These are phyloP conservation scores for Parambassis ranga DNA, from an alignment of 2,797 vertebrate genomes.

Conservation along the genomic window DNA sequence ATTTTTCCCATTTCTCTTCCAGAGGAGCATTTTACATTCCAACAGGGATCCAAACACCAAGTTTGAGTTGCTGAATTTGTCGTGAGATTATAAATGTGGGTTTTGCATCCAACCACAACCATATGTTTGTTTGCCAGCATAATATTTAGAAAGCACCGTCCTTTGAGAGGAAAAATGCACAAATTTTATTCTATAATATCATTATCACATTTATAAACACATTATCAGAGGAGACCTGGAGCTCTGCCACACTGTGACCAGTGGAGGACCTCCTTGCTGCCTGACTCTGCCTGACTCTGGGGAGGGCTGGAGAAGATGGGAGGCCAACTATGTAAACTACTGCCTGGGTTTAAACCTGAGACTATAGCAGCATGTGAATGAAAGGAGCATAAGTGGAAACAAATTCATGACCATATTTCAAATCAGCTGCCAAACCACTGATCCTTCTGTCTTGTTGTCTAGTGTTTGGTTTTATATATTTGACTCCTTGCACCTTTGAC, in stretches of 20 bases:
- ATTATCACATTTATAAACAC: constrained; percentile 70
- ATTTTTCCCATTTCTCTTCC: constrained; percentile 14
- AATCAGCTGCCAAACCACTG: constrained; percentile 30
- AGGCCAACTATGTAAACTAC: constrained; percentile 40
- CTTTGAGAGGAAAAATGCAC: constrained; percentile 14
- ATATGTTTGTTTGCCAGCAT: constrained; percentile 61
- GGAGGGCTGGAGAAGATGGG: constrained; percentile 7
- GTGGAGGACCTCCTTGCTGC: constrained; percentile 27
- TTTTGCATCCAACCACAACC: constrained; percentile 55
- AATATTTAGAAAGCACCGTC: constrained; percentile 48
- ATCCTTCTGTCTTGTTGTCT: constrained; percentile 22
- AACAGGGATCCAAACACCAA: constrained; percentile 35
- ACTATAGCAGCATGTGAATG: constrained; percentile 5
- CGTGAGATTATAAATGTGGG: constrained; percentile 53
- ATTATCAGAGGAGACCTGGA: constrained; percentile 54
- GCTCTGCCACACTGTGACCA: constrained; percentile 34
- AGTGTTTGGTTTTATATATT: constrained; percentile 31
- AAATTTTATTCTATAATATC: constrained; percentile 51
- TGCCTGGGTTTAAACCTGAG: constrained; percentile 23
- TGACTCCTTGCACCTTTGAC: no score
- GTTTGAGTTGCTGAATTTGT: constrained; percentile 47
- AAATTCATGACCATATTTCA: constrained; percentile 27
- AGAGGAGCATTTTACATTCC: constrained; percentile 57
- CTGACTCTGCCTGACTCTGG: constrained; percentile 26
- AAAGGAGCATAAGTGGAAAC: not conserved